Conservation (phyloP, 2,888 invertebrate species). For the Terebella lapidaria region DNA sequence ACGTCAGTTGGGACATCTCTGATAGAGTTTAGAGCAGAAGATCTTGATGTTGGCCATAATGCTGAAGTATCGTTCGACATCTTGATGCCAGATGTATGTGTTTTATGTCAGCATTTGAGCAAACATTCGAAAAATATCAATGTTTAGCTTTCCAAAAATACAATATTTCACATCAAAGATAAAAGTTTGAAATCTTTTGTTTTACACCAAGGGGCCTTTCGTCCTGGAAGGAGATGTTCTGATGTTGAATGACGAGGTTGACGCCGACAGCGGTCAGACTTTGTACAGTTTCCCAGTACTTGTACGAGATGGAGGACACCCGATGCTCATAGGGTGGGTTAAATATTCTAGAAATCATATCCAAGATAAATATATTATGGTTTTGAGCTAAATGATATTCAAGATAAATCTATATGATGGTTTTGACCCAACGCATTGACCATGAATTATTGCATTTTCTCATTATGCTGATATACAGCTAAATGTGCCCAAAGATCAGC, state of each 20-base stretch:
- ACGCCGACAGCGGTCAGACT: background rate
- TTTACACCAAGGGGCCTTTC: too few species aligned
- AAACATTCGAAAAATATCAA: too few species aligned
- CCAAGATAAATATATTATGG: too few species aligned
- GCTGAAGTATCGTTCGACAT: background rate
- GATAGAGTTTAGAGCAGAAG: background rate
- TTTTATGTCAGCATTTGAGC: background rate
- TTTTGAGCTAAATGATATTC: too few species aligned
- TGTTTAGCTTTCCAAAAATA: too few species aligned
- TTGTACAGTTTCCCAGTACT: constrained; percentile 8
- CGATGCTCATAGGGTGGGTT: constrained; percentile 13
- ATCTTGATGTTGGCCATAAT: constrained; percentile 1
- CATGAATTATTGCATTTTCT: background rate
- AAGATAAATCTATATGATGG: too few species aligned
- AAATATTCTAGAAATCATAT: too few species aligned
- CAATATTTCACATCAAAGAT: too few species aligned
- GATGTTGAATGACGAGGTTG: background rate
- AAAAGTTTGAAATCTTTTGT: too few species aligned
- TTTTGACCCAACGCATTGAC: too few species aligned
- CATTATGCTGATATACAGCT: background rate
- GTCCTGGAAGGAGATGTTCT: background rate
- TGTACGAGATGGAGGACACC: constrained; percentile 10
- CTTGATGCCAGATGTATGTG: background rate
- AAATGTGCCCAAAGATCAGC: too few species aligned
- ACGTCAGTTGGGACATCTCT: constrained; percentile 1